Evolutionary conservation across 2,113 vertebrate species (phyloP), one percentile per base, ranked within the genome.

Genomic region (Calyptomena viridis): DNA sequence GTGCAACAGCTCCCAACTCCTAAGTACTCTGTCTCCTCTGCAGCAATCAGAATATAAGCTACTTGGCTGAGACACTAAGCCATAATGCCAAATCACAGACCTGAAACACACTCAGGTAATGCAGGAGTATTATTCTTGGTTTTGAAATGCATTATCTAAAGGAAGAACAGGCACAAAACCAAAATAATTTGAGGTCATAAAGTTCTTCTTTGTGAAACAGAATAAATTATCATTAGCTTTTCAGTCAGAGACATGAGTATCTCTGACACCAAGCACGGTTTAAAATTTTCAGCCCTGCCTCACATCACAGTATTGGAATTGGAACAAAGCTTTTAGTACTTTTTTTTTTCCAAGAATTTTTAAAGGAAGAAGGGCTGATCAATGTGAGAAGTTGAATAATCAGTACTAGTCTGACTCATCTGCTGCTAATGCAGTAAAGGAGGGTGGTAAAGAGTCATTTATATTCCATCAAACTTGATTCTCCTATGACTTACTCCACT

Each of bases 371-470:
- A 80, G 15, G 31, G 12, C 49, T 85, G 81, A 95, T 87, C 89
- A 69, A 58, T 89, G 62, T 58, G 12, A 95, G 55, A 73, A 88
- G 47, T 17, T 59, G 91, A 81, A 93, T 81, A 80, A 86, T 71
- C 74, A 77, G 58, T 40, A 62, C n/a, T 49, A 42, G 35, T 27
- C 39, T 92, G 85, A 94, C 55, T 93, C 59, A 28, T 47, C 12
- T 31, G 78, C 56, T 71, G 30, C 47, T 94, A 79, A 69, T 63
- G 64, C 42, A 88, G 82, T 60, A 83, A 87, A 71, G 47, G 84
- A 85, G 63, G 11, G 28, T 64, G 78, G 50, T 76, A 85, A 96
- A 86, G 39, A 81, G 71, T 94, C 86, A 78, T 39, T 94, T 92
- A 47, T 44, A 63, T 44, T 67, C 79, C 52, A 60, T 80, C 83